These are phyloP conservation scores for Carabus problematicus DNA, from an alignment of 2,888 invertebrate genomes.

Conservation along the genomic window DNA sequence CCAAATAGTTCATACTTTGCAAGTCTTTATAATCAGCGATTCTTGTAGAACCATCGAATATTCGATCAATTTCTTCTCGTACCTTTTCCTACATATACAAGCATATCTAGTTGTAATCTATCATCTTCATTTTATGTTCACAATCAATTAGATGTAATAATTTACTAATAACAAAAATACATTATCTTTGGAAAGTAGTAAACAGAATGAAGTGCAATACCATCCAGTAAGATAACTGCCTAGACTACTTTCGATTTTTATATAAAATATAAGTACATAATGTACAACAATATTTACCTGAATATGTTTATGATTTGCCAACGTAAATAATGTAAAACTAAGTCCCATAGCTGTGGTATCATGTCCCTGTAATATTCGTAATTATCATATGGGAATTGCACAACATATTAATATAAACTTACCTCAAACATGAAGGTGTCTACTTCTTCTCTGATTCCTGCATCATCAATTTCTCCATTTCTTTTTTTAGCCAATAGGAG, in stretches of 20 bases:
- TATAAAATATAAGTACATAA: not conserved
- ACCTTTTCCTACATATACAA: slow-evolving; percentile 53
- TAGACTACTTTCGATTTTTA: not conserved
- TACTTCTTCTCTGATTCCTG: slow-evolving; percentile 34
- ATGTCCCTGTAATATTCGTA: slow-evolving; percentile 57
- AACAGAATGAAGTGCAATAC: no score
- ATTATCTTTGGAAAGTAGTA: no score
- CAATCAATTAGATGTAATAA: no score
- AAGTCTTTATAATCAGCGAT: slow-evolving; percentile 64
- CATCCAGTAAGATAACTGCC: no score
- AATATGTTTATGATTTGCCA: slow-evolving; percentile 59
- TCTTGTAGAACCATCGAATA: slow-evolving; percentile 59
- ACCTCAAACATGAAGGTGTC: slow-evolving; percentile 42
- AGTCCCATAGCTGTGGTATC: slow-evolving; percentile 60
- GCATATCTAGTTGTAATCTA: no score
- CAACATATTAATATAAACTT: not conserved
- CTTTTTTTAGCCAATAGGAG: slow-evolving; percentile 19
- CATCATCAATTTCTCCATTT: slow-evolving; percentile 35
- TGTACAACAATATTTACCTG: slow-evolving; percentile 46
- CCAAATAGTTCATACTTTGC: slow-evolving; percentile 68
- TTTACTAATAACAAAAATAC: no score
- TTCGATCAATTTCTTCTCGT: slow-evolving; percentile 59
- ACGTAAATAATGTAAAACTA: slow-evolving; percentile 56
- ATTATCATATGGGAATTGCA: not conserved
- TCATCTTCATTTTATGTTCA: no score